phyloP scores from a whole-genome alignment of 2,888 invertebrate genomes.

The Periphyllus acericola region DNA sequence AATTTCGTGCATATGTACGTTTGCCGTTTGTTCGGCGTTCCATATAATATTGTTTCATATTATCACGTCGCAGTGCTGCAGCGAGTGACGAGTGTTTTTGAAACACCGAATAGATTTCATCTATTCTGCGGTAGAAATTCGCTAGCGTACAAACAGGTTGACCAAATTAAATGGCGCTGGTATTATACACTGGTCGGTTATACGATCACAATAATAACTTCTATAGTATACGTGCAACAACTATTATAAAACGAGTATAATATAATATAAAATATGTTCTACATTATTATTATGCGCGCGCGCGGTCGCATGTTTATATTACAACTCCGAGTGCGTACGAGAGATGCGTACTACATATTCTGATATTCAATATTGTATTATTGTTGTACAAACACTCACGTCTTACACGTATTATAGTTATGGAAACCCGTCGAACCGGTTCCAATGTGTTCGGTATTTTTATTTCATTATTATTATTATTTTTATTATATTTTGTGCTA shows the following conservation, averaged over 20 bases:
- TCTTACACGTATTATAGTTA: not conserved
- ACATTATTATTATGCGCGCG: not conserved
- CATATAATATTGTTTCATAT: not conserved
- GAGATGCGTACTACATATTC: not conserved
- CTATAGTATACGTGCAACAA: not conserved
- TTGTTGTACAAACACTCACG: constrained; percentile 1
- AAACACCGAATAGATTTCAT: not conserved
- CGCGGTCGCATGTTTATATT: not conserved
- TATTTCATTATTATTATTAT: constrained; percentile 15
- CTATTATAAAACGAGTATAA: not conserved
- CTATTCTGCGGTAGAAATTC: not conserved
- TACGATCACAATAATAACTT: constrained; percentile 32
- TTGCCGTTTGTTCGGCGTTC: not conserved
- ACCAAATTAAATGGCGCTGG: constrained; percentile 43
- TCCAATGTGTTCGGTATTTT: constrained; percentile 12
- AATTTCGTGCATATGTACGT: not conserved
- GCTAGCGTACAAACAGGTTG: constrained; percentile 37
- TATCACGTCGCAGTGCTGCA: not conserved
- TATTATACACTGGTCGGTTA: constrained; percentile 32
- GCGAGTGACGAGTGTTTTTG: no score
- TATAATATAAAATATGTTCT: not conserved
- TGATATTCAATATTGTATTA: constrained; percentile 8
- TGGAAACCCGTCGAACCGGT: constrained; percentile 49
- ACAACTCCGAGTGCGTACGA: not conserved
- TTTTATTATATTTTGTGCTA: constrained; percentile 49